Conservation (phyloP, 2,113 vertebrate species). For the Python bivittatus region DNA sequence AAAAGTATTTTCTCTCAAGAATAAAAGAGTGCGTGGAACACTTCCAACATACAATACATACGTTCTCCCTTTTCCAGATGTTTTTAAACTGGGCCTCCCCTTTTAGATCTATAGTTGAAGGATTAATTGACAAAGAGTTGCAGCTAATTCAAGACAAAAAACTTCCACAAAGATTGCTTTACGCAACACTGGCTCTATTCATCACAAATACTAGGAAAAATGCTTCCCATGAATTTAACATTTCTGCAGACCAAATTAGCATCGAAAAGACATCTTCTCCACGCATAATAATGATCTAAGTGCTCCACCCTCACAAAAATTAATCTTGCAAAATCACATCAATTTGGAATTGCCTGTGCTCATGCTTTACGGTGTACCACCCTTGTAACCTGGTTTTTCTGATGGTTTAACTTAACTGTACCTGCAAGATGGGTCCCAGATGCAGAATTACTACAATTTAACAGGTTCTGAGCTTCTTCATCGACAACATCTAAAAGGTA, state of each 20-base stretch:
- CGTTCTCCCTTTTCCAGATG: background rate
- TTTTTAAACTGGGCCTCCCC: background rate
- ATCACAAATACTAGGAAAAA: background rate
- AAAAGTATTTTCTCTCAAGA: background rate
- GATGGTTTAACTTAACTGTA: conserved; percentile 43
- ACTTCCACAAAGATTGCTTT: background rate
- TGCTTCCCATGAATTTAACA: background rate
- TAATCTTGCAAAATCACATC: conserved; percentile 11
- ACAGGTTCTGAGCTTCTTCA: conserved; percentile 80
- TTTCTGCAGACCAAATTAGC: background rate
- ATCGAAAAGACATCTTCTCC: background rate
- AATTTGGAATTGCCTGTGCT: background rate
- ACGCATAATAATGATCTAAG: background rate
- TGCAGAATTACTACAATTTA: conserved; percentile 61
- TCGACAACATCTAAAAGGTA: conserved; percentile 80
- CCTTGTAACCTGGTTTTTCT: background rate
- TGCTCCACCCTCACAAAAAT: conserved; percentile 1
- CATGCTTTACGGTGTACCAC: background rate
- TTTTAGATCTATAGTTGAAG: background rate
- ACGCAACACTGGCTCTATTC: background rate
- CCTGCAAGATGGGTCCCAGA: conserved; percentile 54
- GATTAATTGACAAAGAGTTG: background rate
- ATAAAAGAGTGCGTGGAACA: background rate
- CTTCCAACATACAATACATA: background rate
- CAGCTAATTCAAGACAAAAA: background rate